phyloP scores from a whole-genome alignment of 2,888 invertebrate species.

The Cryptus viduatorius region DNA sequence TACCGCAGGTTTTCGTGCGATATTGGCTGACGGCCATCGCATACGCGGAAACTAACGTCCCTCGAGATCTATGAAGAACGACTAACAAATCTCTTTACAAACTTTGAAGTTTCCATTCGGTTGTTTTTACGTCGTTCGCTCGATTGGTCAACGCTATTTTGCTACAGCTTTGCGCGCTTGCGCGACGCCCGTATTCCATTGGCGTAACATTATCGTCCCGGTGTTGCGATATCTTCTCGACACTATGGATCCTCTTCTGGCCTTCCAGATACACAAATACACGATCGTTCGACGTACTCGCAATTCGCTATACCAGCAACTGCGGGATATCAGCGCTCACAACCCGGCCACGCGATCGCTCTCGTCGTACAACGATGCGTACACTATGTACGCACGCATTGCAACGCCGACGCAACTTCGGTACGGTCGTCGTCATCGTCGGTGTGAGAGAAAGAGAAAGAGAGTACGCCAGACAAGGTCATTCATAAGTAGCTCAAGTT shows the following conservation, averaged over 20 bases:
- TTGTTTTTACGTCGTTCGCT: background rate
- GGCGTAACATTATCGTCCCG: constrained; percentile 5
- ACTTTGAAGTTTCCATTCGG: background rate
- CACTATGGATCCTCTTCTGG: background rate
- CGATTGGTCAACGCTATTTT: background rate
- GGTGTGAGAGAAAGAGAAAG: constrained; percentile 38
- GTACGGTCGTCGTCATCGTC: constrained; percentile 47
- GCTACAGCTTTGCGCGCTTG: background rate
- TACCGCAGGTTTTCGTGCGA: constrained; percentile 18
- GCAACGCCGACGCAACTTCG: constrained; percentile 61
- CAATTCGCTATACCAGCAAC: background rate
- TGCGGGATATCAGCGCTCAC: background rate
- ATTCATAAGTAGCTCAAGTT: constrained; percentile 83
- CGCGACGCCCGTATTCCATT: constrained; percentile 4
- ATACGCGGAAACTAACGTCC: constrained; percentile 1
- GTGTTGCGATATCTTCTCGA: constrained; percentile 8
- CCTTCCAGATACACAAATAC: background rate
- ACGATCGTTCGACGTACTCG: background rate
- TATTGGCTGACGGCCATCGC: constrained; percentile 35
- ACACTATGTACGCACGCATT: constrained; percentile 12
- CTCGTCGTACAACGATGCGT: constrained; percentile 29
- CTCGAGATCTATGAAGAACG: background rate
- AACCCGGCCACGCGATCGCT: constrained; percentile 18
- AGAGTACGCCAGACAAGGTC: constrained; percentile 79
- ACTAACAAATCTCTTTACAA: background rate